Evolutionary conservation across 2,888 invertebrate species (phyloP).

Genomic region (Melinopterus prodromus): DNA sequence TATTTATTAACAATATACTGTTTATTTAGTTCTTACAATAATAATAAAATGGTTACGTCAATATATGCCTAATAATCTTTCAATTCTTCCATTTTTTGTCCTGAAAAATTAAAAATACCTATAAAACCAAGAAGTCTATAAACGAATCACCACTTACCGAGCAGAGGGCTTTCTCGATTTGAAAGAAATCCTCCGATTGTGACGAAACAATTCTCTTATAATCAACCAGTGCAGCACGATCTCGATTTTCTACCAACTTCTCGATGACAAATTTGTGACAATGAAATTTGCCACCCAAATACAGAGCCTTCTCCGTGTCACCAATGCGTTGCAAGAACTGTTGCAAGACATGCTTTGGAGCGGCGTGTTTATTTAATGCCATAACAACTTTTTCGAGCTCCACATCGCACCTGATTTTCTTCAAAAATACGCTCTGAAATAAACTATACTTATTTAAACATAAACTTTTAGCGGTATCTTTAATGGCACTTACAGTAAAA

Average conservation of each 20-base stretch:
- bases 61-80: conserved; percentile 35
- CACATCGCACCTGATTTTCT: conserved; percentile 53
- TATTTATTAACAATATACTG: too few relatives aligned
- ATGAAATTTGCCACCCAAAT: conserved; percentile 70
- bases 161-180: conserved; percentile 74
- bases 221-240: conserved; percentile 67
- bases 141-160: conserved; percentile 29
- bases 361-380: conserved; percentile 52
- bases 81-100: conserved; percentile 53
- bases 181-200: conserved; percentile 75
- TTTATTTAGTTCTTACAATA: conserved; percentile 45
- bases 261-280: conserved; percentile 74
- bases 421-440: conserved; percentile 64
- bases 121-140: conserved; percentile 18
- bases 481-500: background rate
- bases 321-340: conserved; percentile 52
- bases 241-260: conserved; percentile 67
- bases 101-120: conserved; percentile 44
- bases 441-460: conserved; percentile 26
- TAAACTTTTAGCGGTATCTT: background rate
- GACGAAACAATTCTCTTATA: conserved; percentile 70
- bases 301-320: conserved; percentile 64
- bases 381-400: conserved; percentile 51
- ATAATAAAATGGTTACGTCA: conserved; percentile 31
- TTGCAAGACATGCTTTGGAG: conserved; percentile 60